phyloP scores from a whole-genome alignment of 2,113 vertebrate genomes.

The Nicator chloris region DNA sequence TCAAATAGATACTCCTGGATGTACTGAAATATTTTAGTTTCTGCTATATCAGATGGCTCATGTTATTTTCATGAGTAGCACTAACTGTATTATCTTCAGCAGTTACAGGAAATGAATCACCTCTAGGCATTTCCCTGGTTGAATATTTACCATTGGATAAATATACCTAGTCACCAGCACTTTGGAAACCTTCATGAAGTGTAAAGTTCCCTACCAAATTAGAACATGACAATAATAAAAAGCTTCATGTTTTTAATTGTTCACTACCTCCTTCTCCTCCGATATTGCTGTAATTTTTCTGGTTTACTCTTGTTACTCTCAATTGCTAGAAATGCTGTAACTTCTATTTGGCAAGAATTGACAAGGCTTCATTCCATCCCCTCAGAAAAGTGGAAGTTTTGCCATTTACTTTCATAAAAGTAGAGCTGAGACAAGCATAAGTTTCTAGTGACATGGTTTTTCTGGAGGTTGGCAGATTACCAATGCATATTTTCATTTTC shows the following conservation, averaged over 20 bases:
- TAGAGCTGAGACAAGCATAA: not conserved
- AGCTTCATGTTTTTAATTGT: conserved; percentile 8
- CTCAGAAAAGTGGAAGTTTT: not conserved
- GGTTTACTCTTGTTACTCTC: not conserved
- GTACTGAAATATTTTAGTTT: conserved; percentile 48
- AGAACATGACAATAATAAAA: conserved; percentile 10
- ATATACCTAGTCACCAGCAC: conserved; percentile 64
- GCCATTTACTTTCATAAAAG: not conserved
- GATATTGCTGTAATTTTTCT: not conserved
- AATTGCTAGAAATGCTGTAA: not conserved
- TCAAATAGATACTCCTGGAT: not conserved
- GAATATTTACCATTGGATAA: conserved; percentile 75
- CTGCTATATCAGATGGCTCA: conserved; percentile 53
- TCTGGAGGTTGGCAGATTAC: not conserved
- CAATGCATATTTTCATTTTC: conserved; percentile 42
- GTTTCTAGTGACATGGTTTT: not conserved
- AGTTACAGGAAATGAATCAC: conserved; percentile 80
- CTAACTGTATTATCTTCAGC: conserved; percentile 71
- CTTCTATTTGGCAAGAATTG: not conserved
- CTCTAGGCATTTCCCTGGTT: conserved; percentile 72
- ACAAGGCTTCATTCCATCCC: not conserved
- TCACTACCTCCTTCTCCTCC: not conserved
- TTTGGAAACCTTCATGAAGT: conserved; percentile 47
- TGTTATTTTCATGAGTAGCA: conserved; percentile 62
- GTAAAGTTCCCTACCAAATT: conserved; percentile 45